Percentiles rank a stretch among this genome's conserved stretches.
Conservation (phyloP, 2,113 vertebrate genomes). For the Brienomyrus longianalis region DNA sequence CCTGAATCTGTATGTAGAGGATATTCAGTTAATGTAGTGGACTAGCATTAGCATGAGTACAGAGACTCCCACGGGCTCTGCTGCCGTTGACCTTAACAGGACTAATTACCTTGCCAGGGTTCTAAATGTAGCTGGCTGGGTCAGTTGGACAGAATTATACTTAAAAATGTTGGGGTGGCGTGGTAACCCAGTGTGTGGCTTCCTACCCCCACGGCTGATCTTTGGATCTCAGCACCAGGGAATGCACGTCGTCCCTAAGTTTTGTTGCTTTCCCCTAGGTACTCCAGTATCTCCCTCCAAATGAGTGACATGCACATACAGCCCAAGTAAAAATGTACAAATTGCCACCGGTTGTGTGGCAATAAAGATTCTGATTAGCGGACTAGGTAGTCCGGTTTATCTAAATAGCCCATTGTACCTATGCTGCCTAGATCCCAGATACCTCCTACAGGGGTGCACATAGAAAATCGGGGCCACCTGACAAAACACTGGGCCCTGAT, state of each 20-base stretch:
- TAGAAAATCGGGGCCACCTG: background rate
- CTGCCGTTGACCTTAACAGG: background rate
- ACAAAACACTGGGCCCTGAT: background rate
- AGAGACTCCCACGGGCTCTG: background rate
- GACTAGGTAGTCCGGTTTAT: background rate
- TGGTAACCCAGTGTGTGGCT: background rate
- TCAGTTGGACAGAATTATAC: background rate
- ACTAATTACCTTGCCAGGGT: background rate
- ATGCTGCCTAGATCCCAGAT: background rate
- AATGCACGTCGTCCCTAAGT: background rate
- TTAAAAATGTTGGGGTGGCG: background rate
- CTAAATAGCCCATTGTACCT: background rate
- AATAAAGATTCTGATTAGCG: background rate
- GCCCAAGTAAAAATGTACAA: background rate
- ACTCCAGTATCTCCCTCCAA: background rate
- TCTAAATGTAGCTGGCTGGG: background rate
- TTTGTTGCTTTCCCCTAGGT: background rate
- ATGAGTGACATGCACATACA: background rate
- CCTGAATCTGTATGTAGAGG: background rate
- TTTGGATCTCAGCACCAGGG: background rate
- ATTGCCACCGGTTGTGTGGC: background rate
- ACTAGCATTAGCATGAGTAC: background rate
- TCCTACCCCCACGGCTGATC: background rate
- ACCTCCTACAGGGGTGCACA: background rate
- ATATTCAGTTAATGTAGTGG: background rate